Evolutionary conservation across 2,113 vertebrate species (phyloP).

Genomic region (Typhlomys cinereus): DNA sequence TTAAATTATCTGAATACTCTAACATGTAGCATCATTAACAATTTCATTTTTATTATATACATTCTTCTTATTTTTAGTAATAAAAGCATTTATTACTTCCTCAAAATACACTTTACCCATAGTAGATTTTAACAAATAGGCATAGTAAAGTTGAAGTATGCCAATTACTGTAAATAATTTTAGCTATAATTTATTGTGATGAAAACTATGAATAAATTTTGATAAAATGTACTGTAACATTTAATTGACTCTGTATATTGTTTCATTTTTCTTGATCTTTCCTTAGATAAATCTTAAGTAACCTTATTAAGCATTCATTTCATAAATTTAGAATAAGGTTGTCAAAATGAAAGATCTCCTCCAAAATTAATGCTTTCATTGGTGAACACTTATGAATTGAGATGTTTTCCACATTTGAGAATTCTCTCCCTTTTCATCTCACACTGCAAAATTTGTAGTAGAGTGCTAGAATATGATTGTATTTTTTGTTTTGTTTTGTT

Average conservation of each 20-base stretch:
- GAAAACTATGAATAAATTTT: conserved; percentile 21
- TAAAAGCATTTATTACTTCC: background rate
- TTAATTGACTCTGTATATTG: conserved; percentile 13
- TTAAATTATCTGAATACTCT: background rate
- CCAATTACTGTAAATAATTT: conserved; percentile 1
- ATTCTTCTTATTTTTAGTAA: conserved; percentile 16
- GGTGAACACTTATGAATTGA: conserved; percentile 33
- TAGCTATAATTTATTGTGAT: background rate
- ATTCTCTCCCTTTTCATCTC: background rate
- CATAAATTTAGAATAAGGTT: conserved; percentile 28
- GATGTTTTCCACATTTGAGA: conserved; percentile 16
- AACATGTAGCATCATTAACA: background rate
- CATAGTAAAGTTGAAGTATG: background rate
- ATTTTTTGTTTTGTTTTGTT: too few species aligned
- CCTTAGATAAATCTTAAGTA: conserved; percentile 31
- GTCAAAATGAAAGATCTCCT: conserved; percentile 44
- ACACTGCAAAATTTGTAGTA: background rate
- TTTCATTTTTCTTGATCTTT: conserved; percentile 50
- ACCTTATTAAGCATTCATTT: conserved; percentile 30
- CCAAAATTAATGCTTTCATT: conserved; percentile 54
- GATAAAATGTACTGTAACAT: background rate
- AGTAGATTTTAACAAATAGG: background rate
- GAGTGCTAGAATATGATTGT: background rate
- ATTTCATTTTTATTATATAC: background rate
- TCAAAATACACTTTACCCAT: background rate